Evolutionary conservation across 2,797 vertebrate genomes (phyloP).

Genomic region (Meriones psammophilus): DNA sequence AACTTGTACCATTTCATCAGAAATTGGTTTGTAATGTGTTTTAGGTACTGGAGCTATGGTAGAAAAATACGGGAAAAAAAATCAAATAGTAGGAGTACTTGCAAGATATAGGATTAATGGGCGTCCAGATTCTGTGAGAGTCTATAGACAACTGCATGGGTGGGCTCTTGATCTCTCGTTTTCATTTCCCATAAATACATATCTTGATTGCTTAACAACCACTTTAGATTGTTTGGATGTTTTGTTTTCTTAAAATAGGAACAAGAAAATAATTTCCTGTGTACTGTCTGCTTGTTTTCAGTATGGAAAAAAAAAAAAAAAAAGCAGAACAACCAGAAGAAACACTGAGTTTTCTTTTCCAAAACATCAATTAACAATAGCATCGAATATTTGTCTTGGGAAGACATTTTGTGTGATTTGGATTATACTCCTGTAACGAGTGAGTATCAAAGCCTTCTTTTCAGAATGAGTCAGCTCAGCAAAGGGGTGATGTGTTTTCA

Average conservation of each 20-base stretch:
- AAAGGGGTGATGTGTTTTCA: background rate
- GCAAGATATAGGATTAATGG: background rate
- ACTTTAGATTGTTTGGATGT: conserved; percentile 3
- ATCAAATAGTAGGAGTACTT: background rate
- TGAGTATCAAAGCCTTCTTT: conserved; percentile 10
- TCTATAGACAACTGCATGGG: background rate
- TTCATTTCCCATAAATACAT: background rate
- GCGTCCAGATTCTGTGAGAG: conserved; percentile 22
- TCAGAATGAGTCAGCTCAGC: background rate
- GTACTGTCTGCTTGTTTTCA: background rate
- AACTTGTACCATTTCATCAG: background rate
- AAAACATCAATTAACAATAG: conserved; percentile 32
- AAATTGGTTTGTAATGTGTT: background rate
- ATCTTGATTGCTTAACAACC: background rate
- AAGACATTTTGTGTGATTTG: background rate
- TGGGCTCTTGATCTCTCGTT: background rate
- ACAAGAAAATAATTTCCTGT: background rate
- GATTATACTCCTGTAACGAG: background rate
- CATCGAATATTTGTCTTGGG: conserved; percentile 34
- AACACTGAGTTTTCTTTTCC: conserved; percentile 25
- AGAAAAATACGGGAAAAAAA: background rate
- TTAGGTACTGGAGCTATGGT: background rate
- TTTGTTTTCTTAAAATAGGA: conserved; percentile 39
- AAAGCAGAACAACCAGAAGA: background rate
- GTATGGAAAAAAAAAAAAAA: background rate